phyloP scores from a whole-genome alignment of 1,140 invertebrate species.

The Cherax destructor region DNA sequence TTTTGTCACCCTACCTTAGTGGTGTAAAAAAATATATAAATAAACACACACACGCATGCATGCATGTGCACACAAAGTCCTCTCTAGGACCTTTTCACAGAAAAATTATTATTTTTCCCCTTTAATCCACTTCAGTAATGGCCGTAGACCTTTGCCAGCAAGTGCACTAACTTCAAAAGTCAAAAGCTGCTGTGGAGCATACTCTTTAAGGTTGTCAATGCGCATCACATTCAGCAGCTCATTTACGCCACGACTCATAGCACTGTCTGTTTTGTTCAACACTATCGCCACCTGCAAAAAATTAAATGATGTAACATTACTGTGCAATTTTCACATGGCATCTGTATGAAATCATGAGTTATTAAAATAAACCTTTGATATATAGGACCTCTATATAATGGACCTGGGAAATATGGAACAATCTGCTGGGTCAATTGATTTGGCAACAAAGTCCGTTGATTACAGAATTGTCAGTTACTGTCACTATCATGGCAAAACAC shows the following conservation, averaged over 20 bases:
- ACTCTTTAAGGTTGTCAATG: conserved; percentile 51
- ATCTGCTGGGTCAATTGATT: too few species aligned
- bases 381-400: too few species aligned
- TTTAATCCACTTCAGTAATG: conserved; percentile 68
- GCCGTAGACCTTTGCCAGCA: conserved; percentile 59
- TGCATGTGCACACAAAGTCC: neutral
- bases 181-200: conserved; percentile 49
- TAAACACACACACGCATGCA: neutral
- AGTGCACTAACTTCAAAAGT: conserved; percentile 70
- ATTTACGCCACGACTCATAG: conserved; percentile 46
- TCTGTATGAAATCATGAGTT: too few species aligned
- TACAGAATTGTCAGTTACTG: too few species aligned
- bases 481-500: too few species aligned
- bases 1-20: neutral
- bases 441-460: too few species aligned
- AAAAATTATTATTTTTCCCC: conserved; percentile 30
- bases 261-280: conserved; percentile 66
- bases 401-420: too few species aligned
- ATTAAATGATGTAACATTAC: neutral
- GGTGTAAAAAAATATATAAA: too few species aligned
- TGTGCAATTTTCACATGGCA: too few species aligned
- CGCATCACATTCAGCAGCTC: conserved; percentile 67
- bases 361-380: too few species aligned
- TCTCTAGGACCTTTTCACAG: neutral
- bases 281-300: conserved; percentile 68